phyloP scores from a whole-genome alignment of 2,113 vertebrate species.

The Physeter macrocephalus region DNA sequence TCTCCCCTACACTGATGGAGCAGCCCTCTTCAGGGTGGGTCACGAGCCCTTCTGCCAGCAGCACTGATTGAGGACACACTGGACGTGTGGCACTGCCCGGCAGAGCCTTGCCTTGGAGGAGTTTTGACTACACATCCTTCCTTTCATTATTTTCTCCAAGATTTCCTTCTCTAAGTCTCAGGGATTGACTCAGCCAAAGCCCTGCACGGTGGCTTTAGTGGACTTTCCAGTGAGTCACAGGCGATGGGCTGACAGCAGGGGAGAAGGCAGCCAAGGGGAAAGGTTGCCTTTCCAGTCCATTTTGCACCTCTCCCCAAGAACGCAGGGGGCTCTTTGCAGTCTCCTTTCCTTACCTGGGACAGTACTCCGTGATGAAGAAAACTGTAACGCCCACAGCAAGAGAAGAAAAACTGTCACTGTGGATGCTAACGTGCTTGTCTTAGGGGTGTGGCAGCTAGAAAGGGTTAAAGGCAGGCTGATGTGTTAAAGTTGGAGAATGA shows the following conservation, averaged over 20 bases:
- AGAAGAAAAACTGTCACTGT: background rate
- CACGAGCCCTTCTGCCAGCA: rapidly evolving
- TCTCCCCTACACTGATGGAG: rapidly evolving
- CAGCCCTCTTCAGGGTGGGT: background rate
- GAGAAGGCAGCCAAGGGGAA: background rate
- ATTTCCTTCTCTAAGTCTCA: background rate
- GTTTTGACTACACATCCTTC: background rate
- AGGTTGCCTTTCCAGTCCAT: background rate
- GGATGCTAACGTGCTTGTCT: background rate
- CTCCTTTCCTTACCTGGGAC: background rate
- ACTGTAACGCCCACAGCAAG: background rate
- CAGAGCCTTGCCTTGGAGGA: background rate
- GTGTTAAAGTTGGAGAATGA: background rate
- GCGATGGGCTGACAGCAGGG: background rate
- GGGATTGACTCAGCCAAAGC: background rate
- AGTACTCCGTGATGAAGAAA: background rate
- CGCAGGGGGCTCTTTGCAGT: no score
- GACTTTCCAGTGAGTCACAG: background rate
- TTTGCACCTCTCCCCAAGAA: background rate
- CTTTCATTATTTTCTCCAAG: background rate
- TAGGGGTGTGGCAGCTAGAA: background rate
- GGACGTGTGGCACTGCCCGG: rapidly evolving
- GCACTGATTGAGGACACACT: rapidly evolving
- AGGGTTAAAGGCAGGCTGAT: no score
- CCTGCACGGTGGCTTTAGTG: background rate